phyloP scores from a whole-genome alignment of 2,113 vertebrate genomes.

The Pseudopodoces humilis region DNA sequence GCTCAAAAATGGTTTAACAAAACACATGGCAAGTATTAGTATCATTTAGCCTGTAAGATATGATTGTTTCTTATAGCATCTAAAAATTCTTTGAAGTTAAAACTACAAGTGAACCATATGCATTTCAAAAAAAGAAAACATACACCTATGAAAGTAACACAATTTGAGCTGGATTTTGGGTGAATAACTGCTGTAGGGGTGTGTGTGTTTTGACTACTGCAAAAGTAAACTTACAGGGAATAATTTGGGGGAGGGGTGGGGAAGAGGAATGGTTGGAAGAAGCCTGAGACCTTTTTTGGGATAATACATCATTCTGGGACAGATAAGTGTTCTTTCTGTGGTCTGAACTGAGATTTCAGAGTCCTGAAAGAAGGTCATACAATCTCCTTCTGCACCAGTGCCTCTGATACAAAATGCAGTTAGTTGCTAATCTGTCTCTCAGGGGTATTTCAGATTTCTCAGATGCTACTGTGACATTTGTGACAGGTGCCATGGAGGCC shows the following conservation, averaged over 20 bases:
- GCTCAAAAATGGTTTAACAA: neutral
- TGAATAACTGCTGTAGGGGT: neutral
- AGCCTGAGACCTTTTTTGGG: neutral
- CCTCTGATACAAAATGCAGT: neutral
- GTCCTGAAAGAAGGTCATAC: neutral
- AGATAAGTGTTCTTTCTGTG: neutral
- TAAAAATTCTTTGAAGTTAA: neutral
- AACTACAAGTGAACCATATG: neutral
- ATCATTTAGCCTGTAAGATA: neutral
- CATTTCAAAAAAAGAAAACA: neutral
- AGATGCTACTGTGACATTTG: neutral
- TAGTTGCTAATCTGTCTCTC: neutral
- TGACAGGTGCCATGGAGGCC: neutral
- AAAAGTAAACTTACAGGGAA: neutral
- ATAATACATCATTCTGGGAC: neutral
- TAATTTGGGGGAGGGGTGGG: neutral
- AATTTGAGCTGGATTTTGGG: neutral
- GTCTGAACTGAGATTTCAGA: neutral
- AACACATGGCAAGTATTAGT: neutral
- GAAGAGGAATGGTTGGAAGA: neutral
- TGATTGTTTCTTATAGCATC: neutral
- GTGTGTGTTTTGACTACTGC: neutral
- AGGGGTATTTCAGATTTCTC: neutral
- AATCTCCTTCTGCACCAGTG: neutral
- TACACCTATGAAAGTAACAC: neutral